These are phyloP conservation scores for Vipera latastei DNA, from an alignment of 2,797 vertebrate species.

Conservation along the genomic window DNA sequence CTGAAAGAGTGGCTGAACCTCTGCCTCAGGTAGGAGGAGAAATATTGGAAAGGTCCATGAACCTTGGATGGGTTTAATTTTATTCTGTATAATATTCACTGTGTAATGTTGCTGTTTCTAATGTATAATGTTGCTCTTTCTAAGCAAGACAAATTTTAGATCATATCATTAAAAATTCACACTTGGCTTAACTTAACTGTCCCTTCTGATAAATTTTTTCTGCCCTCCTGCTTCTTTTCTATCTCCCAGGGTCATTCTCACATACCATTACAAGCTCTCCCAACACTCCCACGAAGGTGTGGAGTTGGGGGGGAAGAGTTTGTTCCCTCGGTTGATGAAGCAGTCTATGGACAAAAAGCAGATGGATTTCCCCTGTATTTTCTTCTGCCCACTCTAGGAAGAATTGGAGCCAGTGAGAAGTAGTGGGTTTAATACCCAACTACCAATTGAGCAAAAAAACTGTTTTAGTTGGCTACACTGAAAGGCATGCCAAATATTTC, in stretches of 20 bases:
- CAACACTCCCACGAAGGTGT: background rate
- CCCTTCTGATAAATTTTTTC: background rate
- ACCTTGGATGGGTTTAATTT: background rate
- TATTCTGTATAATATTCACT: background rate
- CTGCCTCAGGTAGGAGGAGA: background rate
- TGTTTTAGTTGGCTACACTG: background rate
- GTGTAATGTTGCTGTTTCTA: no score
- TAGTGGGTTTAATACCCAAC: background rate
- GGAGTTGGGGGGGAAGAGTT: no score
- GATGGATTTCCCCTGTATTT: background rate
- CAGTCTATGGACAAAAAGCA: background rate
- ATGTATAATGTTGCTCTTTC: background rate
- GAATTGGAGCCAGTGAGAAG: background rate
- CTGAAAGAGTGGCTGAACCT: background rate
- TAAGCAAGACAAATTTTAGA: background rate
- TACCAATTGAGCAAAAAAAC: background rate
- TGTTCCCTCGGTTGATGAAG: background rate
- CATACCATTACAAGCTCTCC: background rate
- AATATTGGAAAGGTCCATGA: background rate
- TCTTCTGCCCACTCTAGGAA: background rate
- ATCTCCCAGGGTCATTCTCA: background rate
- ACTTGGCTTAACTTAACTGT: fast-evolving
- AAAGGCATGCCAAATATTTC: background rate
- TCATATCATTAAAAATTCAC: background rate
- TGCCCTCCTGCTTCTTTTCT: background rate